Conservation (phyloP, 1,140 invertebrate species). For the Platyscapa corneri region DNA sequence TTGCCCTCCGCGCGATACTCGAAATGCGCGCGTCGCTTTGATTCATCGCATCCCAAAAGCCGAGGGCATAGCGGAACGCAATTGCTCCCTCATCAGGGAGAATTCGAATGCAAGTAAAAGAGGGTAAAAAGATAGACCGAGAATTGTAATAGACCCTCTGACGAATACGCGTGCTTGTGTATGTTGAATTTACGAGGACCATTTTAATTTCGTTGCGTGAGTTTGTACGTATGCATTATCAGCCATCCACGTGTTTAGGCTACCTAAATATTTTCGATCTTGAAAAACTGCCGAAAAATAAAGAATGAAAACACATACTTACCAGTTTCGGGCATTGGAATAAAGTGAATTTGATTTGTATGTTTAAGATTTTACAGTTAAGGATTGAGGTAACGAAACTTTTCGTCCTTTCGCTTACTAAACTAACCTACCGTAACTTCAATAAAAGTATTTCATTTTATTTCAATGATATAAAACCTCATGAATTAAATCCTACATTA, state of each 20-base stretch:
- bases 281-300: background rate
- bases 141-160: conserved; percentile 1
- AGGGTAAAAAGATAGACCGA: background rate
- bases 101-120: background rate
- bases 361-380: background rate
- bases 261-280: background rate
- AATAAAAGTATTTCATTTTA: too few species aligned
- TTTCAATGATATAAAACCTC: too few species aligned
- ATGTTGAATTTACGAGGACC: background rate
- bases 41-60: conserved; percentile 15
- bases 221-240: background rate
- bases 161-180: background rate
- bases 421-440: too few species aligned
- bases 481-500: too few species aligned
- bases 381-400: too few species aligned
- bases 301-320: background rate
- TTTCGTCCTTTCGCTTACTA: too few species aligned
- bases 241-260: background rate
- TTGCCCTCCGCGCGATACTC: conserved; percentile 24
- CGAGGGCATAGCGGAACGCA: conserved; percentile 25
- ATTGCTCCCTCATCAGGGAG: conserved; percentile 46
- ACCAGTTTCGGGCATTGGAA: background rate
- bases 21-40: conserved; percentile 22
- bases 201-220: conserved; percentile 29
- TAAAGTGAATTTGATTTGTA: background rate